phyloP scores from a whole-genome alignment of 2,113 vertebrate species.

The Eira barbara region DNA sequence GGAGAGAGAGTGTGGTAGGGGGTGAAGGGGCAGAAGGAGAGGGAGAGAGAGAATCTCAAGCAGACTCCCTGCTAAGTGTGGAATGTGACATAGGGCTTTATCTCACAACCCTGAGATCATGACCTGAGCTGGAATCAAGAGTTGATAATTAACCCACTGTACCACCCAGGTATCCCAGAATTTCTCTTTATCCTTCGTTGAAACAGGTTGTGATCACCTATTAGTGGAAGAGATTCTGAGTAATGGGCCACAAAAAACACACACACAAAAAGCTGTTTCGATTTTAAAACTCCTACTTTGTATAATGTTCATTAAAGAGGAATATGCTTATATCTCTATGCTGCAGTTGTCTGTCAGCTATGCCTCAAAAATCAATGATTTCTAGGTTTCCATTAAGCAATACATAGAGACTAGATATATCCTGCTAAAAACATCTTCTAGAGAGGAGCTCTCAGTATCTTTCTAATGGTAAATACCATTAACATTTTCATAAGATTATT shows the following conservation, averaged over 20 bases:
- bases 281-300: neutral
- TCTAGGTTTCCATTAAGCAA: neutral
- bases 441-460: neutral
- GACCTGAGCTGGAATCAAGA: neutral
- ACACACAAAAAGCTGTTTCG: neutral
- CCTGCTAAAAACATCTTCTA: neutral
- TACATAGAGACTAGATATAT: neutral
- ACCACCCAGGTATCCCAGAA: neutral
- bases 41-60: neutral
- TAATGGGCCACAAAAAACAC: too few species aligned
- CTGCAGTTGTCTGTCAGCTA: fast-evolving
- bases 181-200: neutral
- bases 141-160: neutral
- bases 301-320: neutral
- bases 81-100: neutral
- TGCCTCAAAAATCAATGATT: neutral
- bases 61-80: neutral
- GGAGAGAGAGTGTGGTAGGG: neutral
- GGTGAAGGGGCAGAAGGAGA: neutral
- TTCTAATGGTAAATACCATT: neutral
- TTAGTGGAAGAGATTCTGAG: neutral
- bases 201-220: neutral
- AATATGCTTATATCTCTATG: neutral
- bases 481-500: neutral
- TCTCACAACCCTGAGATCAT: neutral